A percentile compares a stretch with the other conserved stretches of the same genome.
Conservation (phyloP, 2,113 vertebrate genomes). For the Variabilichromis moorii region DNA sequence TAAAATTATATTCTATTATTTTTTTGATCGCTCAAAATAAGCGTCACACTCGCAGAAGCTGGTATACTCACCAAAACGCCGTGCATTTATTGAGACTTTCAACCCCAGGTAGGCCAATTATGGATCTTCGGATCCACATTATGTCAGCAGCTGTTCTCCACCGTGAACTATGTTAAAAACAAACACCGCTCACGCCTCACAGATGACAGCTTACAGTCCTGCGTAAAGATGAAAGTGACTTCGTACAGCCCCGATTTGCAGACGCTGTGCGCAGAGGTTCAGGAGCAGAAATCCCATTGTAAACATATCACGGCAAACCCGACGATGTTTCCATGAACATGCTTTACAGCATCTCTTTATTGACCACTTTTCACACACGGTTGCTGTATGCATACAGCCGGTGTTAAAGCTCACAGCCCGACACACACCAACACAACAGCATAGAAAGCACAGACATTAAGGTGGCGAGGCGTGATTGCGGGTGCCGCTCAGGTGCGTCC, state of each 20-base stretch:
- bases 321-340: background rate
- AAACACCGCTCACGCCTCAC: background rate
- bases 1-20: background rate
- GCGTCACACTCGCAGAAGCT: background rate
- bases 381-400: background rate
- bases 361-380: background rate
- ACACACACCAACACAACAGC: background rate
- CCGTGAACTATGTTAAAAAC: background rate
- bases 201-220: background rate
- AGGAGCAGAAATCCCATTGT: background rate
- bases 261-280: background rate
- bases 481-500: background rate
- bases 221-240: background rate
- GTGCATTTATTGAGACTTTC: background rate
- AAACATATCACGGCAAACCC: background rate
- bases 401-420: background rate
- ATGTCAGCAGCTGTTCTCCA: background rate
- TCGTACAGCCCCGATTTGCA: background rate
- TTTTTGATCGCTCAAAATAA: background rate
- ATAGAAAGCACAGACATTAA: background rate
- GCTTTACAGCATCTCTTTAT: background rate
- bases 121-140: background rate
- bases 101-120: background rate
- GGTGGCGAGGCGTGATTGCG: background rate
- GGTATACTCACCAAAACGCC: fast-evolving